These are phyloP conservation scores for Pampus argenteus DNA, from an alignment of 2,797 vertebrate species.

Conservation along the genomic window DNA sequence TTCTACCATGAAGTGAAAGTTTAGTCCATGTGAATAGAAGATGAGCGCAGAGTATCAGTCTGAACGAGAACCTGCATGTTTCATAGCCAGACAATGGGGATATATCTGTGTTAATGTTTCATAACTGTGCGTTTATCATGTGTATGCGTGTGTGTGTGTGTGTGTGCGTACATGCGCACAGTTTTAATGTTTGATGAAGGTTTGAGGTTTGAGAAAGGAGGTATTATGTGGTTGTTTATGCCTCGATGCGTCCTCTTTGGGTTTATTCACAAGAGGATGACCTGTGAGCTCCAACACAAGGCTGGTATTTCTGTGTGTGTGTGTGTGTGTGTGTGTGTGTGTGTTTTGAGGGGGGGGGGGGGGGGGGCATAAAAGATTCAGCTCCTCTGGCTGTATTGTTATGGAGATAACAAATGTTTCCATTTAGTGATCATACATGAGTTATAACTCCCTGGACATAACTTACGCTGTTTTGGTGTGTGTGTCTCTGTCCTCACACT, in stretches of 20 bases:
- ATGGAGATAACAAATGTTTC: constrained; percentile 77
- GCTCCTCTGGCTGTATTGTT: constrained; percentile 72
- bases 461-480: constrained; percentile 31
- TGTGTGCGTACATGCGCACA: constrained; percentile 2
- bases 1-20: constrained; percentile 22
- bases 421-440: constrained; percentile 81
- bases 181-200: constrained; percentile 71
- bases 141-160: constrained; percentile 19
- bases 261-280: constrained; percentile 68
- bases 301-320: constrained; percentile 38
- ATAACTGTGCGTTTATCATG: constrained; percentile 55
- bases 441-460: constrained; percentile 74
- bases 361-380: constrained; percentile 76
- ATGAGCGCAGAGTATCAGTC: constrained; percentile 65
- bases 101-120: constrained; percentile 74
- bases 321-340: constrained; percentile 31
- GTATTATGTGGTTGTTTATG: constrained; percentile 67
- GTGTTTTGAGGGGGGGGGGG: constrained; percentile 15
- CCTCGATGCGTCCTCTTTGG: constrained; percentile 59
- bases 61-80: constrained; percentile 70
- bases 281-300: constrained; percentile 70
- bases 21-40: constrained; percentile 55
- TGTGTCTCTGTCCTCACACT: constrained; percentile 36
- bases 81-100: constrained; percentile 66
- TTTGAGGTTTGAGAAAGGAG: constrained; percentile 54